Percentiles rank a stretch among this genome's conserved stretches.
Evolutionary conservation across 2,888 invertebrate genomes (phyloP).

Genomic region (Coelinius sp.): DNA sequence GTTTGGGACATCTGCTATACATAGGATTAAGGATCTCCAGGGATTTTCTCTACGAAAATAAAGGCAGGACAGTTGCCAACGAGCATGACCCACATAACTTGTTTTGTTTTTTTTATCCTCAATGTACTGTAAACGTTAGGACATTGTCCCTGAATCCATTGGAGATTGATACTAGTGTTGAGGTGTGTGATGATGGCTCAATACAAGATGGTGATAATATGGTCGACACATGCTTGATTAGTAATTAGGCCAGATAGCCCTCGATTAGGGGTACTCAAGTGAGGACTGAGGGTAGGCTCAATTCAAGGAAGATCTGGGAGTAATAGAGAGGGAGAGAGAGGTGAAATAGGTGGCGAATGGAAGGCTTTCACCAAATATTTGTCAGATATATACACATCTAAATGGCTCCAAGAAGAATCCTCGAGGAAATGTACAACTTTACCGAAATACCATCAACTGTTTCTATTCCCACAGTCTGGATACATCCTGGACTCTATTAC

Average conservation of each 20-base stretch:
- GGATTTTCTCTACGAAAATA: background rate
- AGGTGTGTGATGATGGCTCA: background rate
- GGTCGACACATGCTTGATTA: slow-evolving; percentile 41
- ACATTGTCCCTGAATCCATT: background rate
- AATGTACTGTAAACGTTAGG: background rate
- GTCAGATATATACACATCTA: background rate
- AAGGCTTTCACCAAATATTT: slow-evolving; percentile 29
- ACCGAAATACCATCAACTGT: background rate
- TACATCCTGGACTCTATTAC: slow-evolving; percentile 24
- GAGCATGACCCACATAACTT: background rate
- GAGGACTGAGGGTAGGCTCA: slow-evolving; percentile 16
- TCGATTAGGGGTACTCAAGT: slow-evolving; percentile 42
- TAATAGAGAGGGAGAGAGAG: background rate
- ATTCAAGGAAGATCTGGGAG: slow-evolving; percentile 22
- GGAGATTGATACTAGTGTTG: background rate
- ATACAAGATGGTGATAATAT: slow-evolving; percentile 24
- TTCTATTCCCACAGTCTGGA: slow-evolving; percentile 15
- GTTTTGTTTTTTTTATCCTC: background rate
- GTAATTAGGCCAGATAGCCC: slow-evolving; percentile 42
- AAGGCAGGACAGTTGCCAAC: background rate
- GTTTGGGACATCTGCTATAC: background rate
- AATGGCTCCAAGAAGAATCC: background rate
- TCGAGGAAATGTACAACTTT: background rate
- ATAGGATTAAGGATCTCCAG: background rate
- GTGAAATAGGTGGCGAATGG: background rate